Conservation (phyloP, 1,140 invertebrate genomes). For the Battus philenor region DNA sequence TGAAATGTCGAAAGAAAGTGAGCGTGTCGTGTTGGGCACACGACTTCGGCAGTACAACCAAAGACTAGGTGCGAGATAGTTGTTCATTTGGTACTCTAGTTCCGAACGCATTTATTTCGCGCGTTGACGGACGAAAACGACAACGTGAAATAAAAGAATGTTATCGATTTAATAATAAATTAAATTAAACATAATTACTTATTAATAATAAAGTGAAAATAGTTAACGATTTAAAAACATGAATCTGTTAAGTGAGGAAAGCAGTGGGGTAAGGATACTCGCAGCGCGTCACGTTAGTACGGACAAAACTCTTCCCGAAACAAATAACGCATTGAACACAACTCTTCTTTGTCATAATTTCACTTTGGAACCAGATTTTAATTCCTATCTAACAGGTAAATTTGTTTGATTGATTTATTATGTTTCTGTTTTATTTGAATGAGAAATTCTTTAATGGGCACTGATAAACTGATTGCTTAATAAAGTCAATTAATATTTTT, state of each 20-base stretch:
- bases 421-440: neutral
- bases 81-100: neutral
- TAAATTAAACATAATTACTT: neutral
- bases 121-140: neutral
- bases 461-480: neutral
- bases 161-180: neutral
- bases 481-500: neutral
- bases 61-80: constrained; percentile 1
- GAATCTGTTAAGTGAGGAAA: constrained; percentile 48
- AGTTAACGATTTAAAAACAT: constrained; percentile 23
- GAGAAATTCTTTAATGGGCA: neutral
- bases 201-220: neutral
- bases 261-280: constrained; percentile 36
- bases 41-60: constrained; percentile 11
- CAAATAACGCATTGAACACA: constrained; percentile 49
- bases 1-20: constrained; percentile 70
- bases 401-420: constrained; percentile 6
- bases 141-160: constrained; percentile 7
- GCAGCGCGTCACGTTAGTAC: constrained; percentile 50
- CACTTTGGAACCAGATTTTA: constrained; percentile 51
- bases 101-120: neutral
- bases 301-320: constrained; percentile 31
- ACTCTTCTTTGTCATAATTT: constrained; percentile 54
- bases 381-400: constrained; percentile 52
- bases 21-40: constrained; percentile 33